Conservation (phyloP, 2,113 vertebrate species). For the Takifugu bimaculatus region DNA sequence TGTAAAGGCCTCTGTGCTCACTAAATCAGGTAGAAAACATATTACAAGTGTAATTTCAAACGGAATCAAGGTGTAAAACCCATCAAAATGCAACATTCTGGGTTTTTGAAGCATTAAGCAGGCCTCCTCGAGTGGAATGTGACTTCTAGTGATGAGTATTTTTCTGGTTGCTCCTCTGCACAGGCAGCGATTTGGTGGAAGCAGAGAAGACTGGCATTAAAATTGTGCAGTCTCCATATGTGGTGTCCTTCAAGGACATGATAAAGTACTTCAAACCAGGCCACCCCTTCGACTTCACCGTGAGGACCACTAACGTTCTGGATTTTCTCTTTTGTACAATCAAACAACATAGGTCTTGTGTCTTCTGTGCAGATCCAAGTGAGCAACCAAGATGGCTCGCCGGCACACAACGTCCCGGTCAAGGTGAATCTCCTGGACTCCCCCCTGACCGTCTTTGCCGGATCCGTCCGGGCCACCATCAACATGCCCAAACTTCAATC, state of each 20-base stretch:
- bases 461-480: conserved; percentile 65
- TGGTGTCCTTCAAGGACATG: conserved; percentile 80
- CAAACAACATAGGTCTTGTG: background rate
- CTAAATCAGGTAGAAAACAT: conserved; percentile 58
- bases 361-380: conserved; percentile 61
- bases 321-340: background rate
- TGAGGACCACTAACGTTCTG: conserved; percentile 18
- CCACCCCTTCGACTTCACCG: conserved; percentile 78
- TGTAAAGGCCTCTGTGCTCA: conserved; percentile 74
- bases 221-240: conserved; percentile 82
- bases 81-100: no score
- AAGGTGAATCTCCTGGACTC: conserved; percentile 32
- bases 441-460: conserved; percentile 31
- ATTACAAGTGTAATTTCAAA: no score
- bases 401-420: conserved; percentile 61
- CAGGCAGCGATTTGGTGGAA: conserved; percentile 91
- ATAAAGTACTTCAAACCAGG: conserved; percentile 85
- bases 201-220: conserved; percentile 74
- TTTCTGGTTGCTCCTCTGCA: background rate
- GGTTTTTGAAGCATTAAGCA: no score
- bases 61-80: no score
- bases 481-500: conserved; percentile 66
- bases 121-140: no score
- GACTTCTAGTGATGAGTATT: background rate
- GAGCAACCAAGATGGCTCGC: conserved; percentile 79